A percentile compares a stretch with the other conserved stretches of the same genome.
phyloP scores from a whole-genome alignment of 2,888 invertebrate genomes.

The Drosophila sordidula region DNA sequence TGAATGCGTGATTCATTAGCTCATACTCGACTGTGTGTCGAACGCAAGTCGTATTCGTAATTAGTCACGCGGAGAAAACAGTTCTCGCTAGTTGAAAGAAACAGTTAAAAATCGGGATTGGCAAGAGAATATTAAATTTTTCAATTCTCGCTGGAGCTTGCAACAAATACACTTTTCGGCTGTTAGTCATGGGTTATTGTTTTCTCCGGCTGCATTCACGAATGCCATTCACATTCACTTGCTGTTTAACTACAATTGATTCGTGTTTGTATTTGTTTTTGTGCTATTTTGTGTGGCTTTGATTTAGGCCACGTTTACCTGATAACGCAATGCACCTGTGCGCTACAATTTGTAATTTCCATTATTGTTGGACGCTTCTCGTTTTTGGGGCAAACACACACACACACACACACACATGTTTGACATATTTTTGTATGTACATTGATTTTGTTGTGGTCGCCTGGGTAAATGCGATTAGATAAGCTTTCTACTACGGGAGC shows the following conservation, averaged over 20 bases:
- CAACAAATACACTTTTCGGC: too few relatives aligned
- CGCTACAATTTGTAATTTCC: slow-evolving; percentile 51
- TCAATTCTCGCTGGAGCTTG: too few relatives aligned
- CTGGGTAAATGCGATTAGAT: slow-evolving; percentile 66
- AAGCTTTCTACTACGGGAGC: slow-evolving; percentile 54
- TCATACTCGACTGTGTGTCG: slow-evolving; percentile 17
- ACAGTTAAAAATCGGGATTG: slow-evolving; percentile 9
- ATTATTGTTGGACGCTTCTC: slow-evolving; percentile 45
- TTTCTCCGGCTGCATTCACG: slow-evolving; percentile 26
- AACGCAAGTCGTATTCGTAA: slow-evolving; percentile 22
- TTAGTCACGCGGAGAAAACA: slow-evolving; percentile 44
- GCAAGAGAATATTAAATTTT: background rate
- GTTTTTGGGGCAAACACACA: slow-evolving; percentile 47
- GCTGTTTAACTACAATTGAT: slow-evolving; percentile 16
- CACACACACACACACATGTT: slow-evolving; percentile 6
- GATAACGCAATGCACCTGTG: slow-evolving; percentile 63
- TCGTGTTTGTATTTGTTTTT: slow-evolving; percentile 40
- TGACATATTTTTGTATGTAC: slow-evolving; percentile 21
- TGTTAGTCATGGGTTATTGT: slow-evolving; percentile 34
- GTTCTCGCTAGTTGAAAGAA: slow-evolving; percentile 1
- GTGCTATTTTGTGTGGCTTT: slow-evolving; percentile 46
- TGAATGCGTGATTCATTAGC: slow-evolving; percentile 38
- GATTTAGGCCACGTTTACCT: slow-evolving; percentile 69
- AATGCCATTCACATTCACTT: slow-evolving; percentile 22
- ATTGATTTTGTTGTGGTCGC: slow-evolving; percentile 52